These are phyloP conservation scores for Centrocercus urophasianus DNA, from an alignment of 2,113 vertebrate genomes.

Conservation along the genomic window DNA sequence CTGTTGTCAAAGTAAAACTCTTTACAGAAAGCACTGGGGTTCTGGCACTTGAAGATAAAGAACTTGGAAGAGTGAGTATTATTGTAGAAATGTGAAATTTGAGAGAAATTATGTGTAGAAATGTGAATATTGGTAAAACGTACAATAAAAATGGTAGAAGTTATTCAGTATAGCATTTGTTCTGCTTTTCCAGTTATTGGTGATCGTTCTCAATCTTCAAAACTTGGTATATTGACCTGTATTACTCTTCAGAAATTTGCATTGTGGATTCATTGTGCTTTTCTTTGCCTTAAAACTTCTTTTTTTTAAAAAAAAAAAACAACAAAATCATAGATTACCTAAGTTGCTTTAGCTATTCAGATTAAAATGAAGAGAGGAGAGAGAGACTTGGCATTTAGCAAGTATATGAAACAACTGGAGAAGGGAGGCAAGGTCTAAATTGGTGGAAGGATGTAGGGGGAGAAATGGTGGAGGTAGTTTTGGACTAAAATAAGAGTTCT, in stretches of 20 bases:
- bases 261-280: neutral
- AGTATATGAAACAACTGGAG: fast-evolving
- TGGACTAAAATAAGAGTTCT: neutral
- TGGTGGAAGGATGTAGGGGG: neutral
- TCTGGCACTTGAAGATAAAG: conserved; percentile 96
- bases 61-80: conserved; percentile 90
- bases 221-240: neutral
- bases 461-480: neutral
- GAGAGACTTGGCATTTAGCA: neutral
- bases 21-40: conserved; percentile 97
- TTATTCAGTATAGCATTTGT: neutral
- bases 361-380: neutral
- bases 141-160: neutral
- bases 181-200: neutral
- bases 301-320: neutral
- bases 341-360: neutral
- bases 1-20: conserved; percentile 96
- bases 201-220: neutral
- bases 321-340: neutral
- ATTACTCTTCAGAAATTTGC: neutral
- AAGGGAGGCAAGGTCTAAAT: neutral
- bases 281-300: neutral
- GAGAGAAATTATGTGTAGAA: neutral
- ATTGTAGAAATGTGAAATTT: neutral
- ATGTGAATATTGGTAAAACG: neutral